Conservation (phyloP, 2,113 vertebrate genomes). For the Epinephelus lanceolatus region DNA sequence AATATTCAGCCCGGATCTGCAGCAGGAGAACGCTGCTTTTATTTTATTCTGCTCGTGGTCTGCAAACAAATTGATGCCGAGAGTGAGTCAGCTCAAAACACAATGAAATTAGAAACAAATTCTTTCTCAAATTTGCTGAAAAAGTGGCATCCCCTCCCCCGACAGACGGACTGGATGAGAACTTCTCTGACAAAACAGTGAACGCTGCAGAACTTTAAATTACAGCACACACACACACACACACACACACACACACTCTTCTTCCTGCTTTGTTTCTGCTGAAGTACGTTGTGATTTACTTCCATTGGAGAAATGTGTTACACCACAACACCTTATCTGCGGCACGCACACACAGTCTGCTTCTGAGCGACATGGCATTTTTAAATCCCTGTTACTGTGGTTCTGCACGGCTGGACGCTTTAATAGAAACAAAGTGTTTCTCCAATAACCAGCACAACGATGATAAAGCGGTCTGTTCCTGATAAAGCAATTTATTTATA, state of each 20-base stretch:
- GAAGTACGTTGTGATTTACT: constrained; percentile 35
- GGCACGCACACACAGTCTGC: constrained; percentile 39
- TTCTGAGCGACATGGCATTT: constrained; percentile 58
- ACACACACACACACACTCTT: not conserved
- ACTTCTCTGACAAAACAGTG: not conserved
- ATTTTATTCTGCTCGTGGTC: constrained; percentile 17
- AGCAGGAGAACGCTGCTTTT: not conserved
- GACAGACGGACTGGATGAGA: not conserved
- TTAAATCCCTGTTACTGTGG: constrained; percentile 61
- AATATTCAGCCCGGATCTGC: not conserved
- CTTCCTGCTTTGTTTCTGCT: constrained; percentile 40
- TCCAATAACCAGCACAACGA: constrained; percentile 45
- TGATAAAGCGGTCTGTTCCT: constrained; percentile 39
- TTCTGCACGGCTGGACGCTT: constrained; percentile 54
- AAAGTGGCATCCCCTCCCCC: not conserved
- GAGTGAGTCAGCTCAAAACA: constrained; percentile 31
- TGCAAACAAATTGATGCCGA: constrained; percentile 20
- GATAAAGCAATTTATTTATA: constrained; percentile 50
- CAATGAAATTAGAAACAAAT: constrained; percentile 41
- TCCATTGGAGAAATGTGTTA: constrained; percentile 16
- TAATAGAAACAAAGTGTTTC: constrained; percentile 66
- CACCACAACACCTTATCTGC: constrained; percentile 57
- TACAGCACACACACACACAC: constrained; percentile 2
- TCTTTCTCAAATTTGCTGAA: constrained; percentile 16
- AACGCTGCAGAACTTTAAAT: constrained; percentile 48